Base-by-base conservation (phyloP, 2,113 vertebrate species). In the Hemiprocne comata region DNA sequence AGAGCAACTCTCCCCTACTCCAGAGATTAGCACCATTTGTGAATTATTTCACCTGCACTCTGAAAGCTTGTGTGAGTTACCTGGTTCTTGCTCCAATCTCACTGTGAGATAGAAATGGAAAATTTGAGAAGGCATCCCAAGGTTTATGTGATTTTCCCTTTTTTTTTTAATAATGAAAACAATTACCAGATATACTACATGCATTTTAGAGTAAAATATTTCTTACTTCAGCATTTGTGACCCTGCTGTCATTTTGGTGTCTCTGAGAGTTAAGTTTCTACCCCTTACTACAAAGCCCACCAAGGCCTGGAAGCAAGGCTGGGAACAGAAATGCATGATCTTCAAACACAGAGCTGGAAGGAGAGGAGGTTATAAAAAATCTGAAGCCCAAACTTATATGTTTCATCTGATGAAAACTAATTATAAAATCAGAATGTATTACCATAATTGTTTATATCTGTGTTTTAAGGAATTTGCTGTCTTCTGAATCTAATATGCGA, bases 391-490 rank as follows among this genome's bases (percentile, higher is more conserved):
- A 94, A 94, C 58, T 87, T 85, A 36, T 50, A 91, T 28, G 42
- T 86, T 96, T 96, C 89, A 77, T 86, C 70, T 74, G 73, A 95
- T 95, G 90, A 90, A 97, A 97, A 93, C 93, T 96, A 97, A 97
- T 96, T 97, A 96, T 94, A 96, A 94, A 97, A 96, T 94, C 85
- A 92, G 91, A 95, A 96, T 94, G 89, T 93, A 97, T 96, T 96
- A 96, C 96, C 96, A 95, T 97, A 97, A 97, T 96, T 97, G 96
- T 97, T 97, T 97, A 96, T 97, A 97, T 97, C 97, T 97, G 91
- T 97, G 85, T 97, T 97, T 97, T 97, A 97, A 97, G 97, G 96
- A 97, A 97, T 96, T 97, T 97, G 91, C 96, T 97, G 94, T 97
- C 97, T 97, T 97, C 95, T 96, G 97, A 97, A 97, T 97, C 97